Base-by-base conservation (phyloP, 1,140 invertebrate species). In the Littorina saxatilis region DNA sequence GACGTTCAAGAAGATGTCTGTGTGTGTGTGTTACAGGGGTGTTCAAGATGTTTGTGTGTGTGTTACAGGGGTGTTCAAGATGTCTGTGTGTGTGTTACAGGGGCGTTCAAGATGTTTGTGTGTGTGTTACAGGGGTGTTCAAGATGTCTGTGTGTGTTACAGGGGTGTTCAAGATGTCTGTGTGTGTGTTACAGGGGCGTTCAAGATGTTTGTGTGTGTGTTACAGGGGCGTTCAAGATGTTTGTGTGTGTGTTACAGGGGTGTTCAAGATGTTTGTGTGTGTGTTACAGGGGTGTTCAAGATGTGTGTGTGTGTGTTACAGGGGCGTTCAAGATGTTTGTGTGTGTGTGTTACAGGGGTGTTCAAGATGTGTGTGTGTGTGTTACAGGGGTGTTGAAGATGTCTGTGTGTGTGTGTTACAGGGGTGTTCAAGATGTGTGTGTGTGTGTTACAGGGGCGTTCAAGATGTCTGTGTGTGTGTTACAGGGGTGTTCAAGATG, bases 311-410 rank as follows among this genome's bases (percentile, higher is more conserved):
- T 35, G 47, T 75, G 43, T 72, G 13, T 87, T 81, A 23, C 75
- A 92, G 92, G 84, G 1, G 86, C 91, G 95, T 99, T 99, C 91
- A 99, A 99, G 93, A 99, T 99, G 98, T 96, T 96, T 91, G 95
- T 96, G n/a, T n/a, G n/a, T n/a, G n/a, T n/a, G n/a, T n/a, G n/a
- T n/a, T n/a, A 47, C 43, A 9, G 43, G 43, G 43, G 17, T 17
- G 43, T 47, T 47, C 27, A 47, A 75, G 43, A 47, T 61, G 37
- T 70, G 5, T 70, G 7, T 70, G 4, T 35, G 29, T 35, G 29
- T 63, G 5, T 86, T 82, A 20, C 73, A 92, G 43, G 43, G 43
- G 17, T 17, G 43, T 47, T 47, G 7, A 47, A 47, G 43, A 47
- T 47, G 43, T 47, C 17, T n/a, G n/a, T 47, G 17, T 47, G 7